Percentiles rank a stretch among this genome's conserved stretches.
phyloP scores from a whole-genome alignment of 2,888 invertebrate genomes.

The Heliconius hortense region DNA sequence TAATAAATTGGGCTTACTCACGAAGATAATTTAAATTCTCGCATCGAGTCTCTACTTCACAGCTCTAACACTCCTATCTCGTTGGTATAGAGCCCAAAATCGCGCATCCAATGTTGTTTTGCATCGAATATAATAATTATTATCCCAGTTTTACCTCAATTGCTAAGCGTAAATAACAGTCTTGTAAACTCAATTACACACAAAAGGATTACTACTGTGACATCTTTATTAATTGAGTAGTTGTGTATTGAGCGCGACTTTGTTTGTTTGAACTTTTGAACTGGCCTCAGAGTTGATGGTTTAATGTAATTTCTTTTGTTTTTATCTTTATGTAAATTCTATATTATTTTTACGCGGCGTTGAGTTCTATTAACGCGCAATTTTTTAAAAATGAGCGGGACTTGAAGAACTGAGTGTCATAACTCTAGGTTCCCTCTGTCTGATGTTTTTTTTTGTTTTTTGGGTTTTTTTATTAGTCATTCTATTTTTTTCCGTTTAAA shows the following conservation, averaged over 20 bases:
- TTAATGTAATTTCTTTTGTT: neutral
- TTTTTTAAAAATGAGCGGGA: too few species aligned
- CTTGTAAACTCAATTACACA: slow-evolving; percentile 16
- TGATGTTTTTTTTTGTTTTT: too few species aligned
- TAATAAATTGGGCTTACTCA: slow-evolving; percentile 43
- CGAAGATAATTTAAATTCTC: slow-evolving; percentile 38
- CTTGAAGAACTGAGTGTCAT: too few species aligned
- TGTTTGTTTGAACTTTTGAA: neutral
- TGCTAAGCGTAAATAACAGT: slow-evolving; percentile 29
- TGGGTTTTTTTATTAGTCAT: neutral
- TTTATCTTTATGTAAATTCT: neutral
- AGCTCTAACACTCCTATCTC: neutral
- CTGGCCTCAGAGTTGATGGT: neutral
- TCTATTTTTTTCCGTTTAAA: neutral
- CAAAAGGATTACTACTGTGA: slow-evolving; percentile 1
- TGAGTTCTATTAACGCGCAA: neutral
- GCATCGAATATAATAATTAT: slow-evolving; percentile 19
- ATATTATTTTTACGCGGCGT: neutral
- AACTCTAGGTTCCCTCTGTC: too few species aligned
- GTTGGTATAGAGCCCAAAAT: slow-evolving; percentile 20
- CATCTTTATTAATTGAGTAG: slow-evolving; percentile 9
- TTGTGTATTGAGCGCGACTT: neutral
- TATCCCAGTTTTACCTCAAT: slow-evolving; percentile 33
- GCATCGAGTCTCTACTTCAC: slow-evolving; percentile 13
- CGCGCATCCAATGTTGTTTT: neutral